Base-by-base conservation (phyloP, 1,140 invertebrate species). In the Drosophila bifasciata region DNA sequence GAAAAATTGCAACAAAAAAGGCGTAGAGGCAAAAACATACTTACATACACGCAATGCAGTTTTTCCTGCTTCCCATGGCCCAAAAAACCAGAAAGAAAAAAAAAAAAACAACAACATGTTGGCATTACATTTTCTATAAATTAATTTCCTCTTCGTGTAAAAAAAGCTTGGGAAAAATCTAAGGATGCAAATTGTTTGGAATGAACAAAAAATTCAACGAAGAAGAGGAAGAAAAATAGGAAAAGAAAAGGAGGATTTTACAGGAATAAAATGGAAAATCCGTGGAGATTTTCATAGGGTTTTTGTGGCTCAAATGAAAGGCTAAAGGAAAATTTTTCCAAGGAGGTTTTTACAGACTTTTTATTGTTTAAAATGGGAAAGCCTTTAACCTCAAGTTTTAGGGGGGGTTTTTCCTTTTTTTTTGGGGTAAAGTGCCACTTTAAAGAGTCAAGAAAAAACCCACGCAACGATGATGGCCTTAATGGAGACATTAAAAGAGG, bases 1-100 rank as follows among this genome's bases (percentile, higher is more conserved):
- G 16, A 28, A 49, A 64, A 48, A 40, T 61, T 25, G 19, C 7
- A 46, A 9, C 5, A 15, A 62, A 61, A 28, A 60, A 28, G 3
- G 2, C 15, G 25, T 21, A 44, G 16, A 45, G 36, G 16, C 39
- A 55, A 62, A 64, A 64, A 64, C 25, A 40, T 49, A 43, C 44
- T 63, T 59, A 64, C 25, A 40, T 49, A 43, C 44, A 64, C 62
- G 62, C 62, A 64, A 41, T 64, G 17, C 32, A 17, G 79, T 74
- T 76, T 81, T 81, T 81, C 78, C 79, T 77, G 78, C 68, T 78
- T 78, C 74, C 73, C 73, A 73, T 59, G 64, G 44, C 68, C 73
- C 44, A 60, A 64, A 64, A 63, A 63, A 40, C 40, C 28, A 36
- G 15, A 39, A 55, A 49, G 40, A 52, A 48, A 57, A 76, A 76